Evolutionary conservation across 2,888 invertebrate genomes (phyloP).

Genomic region (Troides aeacus): DNA sequence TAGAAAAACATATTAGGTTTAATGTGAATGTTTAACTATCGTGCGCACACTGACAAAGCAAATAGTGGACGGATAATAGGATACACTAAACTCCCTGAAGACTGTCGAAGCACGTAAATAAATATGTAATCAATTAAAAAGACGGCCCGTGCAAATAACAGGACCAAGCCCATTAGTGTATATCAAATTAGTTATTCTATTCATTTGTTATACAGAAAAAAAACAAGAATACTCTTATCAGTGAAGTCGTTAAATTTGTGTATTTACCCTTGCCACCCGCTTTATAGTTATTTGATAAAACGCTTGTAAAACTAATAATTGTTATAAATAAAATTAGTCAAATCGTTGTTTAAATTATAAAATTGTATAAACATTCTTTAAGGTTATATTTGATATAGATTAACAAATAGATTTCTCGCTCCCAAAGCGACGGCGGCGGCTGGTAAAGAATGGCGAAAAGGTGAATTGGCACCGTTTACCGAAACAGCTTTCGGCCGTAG

Average conservation of each 20-base stretch:
- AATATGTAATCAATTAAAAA: constrained; percentile 45
- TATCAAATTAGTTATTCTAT: constrained; percentile 14
- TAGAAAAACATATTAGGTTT: too few species aligned
- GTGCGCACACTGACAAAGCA: not conserved
- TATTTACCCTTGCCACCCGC: constrained; percentile 1
- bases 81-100: constrained; percentile 45
- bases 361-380: not conserved
- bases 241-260: not conserved
- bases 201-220: constrained; percentile 6
- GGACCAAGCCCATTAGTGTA: constrained; percentile 30
- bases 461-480: constrained; percentile 54
- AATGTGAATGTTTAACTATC: too few species aligned
- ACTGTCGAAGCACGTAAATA: constrained; percentile 55
- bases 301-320: constrained; percentile 1
- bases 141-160: constrained; percentile 42
- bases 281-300: constrained; percentile 3
- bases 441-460: constrained; percentile 35
- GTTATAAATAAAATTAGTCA: not conserved
- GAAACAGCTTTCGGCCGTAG: constrained; percentile 47
- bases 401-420: constrained; percentile 29
- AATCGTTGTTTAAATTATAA: too few species aligned
- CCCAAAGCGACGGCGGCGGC: constrained; percentile 35
- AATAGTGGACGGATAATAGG: constrained; percentile 25
- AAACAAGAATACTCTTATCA: constrained; percentile 25
- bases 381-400: constrained; percentile 31